phyloP scores from a whole-genome alignment of 2,113 vertebrate genomes.

The Trogon surrucura region DNA sequence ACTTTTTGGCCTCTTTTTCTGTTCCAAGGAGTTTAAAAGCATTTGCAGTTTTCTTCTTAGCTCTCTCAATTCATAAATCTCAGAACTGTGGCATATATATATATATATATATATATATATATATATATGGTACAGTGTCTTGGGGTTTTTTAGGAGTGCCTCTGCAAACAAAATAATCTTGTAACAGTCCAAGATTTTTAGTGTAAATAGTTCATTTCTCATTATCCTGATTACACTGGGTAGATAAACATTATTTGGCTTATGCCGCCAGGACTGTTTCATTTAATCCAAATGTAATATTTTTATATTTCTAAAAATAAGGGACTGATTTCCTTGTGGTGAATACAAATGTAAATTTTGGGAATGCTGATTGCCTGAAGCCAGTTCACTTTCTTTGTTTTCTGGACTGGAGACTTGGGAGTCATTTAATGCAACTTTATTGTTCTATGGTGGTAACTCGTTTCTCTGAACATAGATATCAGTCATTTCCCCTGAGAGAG shows the following conservation, averaged over 20 bases:
- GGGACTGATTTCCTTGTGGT: background rate
- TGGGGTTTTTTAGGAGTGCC: background rate
- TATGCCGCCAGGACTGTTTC: background rate
- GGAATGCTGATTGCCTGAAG: background rate
- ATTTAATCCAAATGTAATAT: background rate
- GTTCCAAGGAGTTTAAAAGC: background rate
- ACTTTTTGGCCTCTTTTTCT: background rate
- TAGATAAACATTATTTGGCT: background rate
- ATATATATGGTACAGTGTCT: background rate
- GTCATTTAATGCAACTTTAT: background rate
- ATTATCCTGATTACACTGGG: background rate
- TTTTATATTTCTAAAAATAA: background rate
- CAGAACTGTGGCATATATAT: background rate
- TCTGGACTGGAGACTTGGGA: background rate
- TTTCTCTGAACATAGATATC: background rate
- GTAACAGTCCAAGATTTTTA: background rate
- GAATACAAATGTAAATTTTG: background rate
- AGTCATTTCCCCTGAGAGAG: background rate
- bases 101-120: too few relatives aligned
- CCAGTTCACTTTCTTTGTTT: background rate
- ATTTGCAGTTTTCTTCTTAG: background rate
- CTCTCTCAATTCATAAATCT: background rate
- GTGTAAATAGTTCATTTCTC: background rate
- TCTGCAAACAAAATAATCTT: background rate
- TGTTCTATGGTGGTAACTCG: background rate